A percentile compares a stretch with the other conserved stretches of the same genome.
Evolutionary conservation across 2,888 invertebrate genomes (phyloP).

Genomic region (Eurytoma adleriae): DNA sequence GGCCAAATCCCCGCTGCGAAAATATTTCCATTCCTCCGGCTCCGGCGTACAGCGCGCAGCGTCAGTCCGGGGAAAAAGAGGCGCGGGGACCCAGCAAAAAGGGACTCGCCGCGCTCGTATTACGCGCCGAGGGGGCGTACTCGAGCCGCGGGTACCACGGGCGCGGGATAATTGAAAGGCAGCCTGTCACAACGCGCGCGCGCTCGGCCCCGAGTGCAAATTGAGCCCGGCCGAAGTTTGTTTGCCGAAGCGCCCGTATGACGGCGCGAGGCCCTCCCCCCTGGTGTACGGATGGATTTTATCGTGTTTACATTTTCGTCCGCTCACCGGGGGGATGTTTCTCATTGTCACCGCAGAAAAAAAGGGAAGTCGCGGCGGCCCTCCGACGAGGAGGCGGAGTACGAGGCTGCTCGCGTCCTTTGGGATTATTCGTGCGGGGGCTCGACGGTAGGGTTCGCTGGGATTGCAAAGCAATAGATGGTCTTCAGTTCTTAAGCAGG

Average conservation of each 20-base stretch:
- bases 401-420: background rate
- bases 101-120: conserved; percentile 54
- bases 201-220: conserved; percentile 65
- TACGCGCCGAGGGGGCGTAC: conserved; percentile 51
- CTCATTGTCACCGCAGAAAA: conserved; percentile 9
- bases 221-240: conserved; percentile 64
- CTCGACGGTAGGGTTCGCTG: no score
- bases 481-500: no score
- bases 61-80: no score
- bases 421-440: background rate
- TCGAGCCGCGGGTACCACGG: conserved; percentile 38
- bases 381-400: background rate
- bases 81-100: no score
- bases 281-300: conserved; percentile 50
- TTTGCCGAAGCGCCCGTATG: conserved; percentile 55
- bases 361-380: background rate
- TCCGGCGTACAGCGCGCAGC: no score
- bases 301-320: conserved; percentile 49
- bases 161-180: conserved; percentile 69
- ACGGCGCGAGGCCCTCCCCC: conserved; percentile 10
- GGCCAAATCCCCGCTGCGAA: no score
- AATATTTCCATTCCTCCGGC: no score
- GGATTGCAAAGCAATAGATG: no score
- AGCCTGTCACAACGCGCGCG: conserved; percentile 59
- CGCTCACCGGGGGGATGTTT: conserved; percentile 1